phyloP scores from a whole-genome alignment of 2,888 invertebrate genomes.

The Acanthosepion pharaonis region DNA sequence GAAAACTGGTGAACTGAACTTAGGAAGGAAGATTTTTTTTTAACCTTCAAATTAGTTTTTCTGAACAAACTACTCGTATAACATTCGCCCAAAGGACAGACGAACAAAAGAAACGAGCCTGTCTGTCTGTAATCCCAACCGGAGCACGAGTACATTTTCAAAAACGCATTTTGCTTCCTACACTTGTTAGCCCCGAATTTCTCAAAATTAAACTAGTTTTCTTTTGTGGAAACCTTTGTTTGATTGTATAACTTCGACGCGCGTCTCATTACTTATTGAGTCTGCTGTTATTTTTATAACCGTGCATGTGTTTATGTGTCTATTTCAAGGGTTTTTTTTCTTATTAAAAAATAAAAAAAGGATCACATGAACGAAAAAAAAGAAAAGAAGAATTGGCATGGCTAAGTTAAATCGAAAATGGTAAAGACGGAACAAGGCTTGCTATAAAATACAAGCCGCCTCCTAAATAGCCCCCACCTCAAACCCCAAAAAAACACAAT shows the following conservation, averaged over 20 bases:
- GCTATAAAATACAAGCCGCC: too few relatives aligned
- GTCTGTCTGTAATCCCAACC: neutral
- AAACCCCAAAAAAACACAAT: too few relatives aligned
- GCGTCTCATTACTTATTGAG: neutral
- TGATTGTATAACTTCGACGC: neutral
- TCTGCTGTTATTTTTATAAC: neutral
- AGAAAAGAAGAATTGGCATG: too few relatives aligned
- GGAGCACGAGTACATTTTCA: neutral
- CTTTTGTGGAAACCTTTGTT: neutral
- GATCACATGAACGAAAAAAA: too few relatives aligned
- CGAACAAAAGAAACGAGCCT: constrained; percentile 4
- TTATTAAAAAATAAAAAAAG: too few relatives aligned
- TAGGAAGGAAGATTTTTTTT: neutral
- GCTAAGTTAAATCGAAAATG: too few relatives aligned
- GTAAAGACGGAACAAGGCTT: too few relatives aligned
- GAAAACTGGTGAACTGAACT: neutral
- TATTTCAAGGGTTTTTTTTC: too few relatives aligned
- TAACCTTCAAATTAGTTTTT: neutral
- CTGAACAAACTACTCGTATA: neutral
- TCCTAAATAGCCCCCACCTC: too few relatives aligned
- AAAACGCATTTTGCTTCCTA: neutral
- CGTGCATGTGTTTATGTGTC: neutral
- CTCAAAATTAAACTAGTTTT: neutral
- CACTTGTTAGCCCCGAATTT: neutral
- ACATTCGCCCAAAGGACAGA: neutral